phyloP scores from a whole-genome alignment of 2,888 invertebrate genomes.

The Tineola bisselliella region DNA sequence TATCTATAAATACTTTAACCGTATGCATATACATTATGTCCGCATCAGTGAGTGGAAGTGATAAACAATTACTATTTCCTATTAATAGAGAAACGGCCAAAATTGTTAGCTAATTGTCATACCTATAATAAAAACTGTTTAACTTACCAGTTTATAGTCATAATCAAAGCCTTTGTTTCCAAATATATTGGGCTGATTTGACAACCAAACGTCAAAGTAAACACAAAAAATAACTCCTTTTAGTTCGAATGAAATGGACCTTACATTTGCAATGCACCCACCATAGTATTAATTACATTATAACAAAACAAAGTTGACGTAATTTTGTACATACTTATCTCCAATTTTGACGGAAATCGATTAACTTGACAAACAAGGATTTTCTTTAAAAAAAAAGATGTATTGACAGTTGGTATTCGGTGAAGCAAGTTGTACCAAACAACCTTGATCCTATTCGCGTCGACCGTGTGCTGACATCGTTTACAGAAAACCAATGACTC shows the following conservation, averaged over 20 bases:
- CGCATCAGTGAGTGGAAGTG: conserved; percentile 10
- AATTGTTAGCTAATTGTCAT: no score
- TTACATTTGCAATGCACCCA: no score
- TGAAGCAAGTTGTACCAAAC: conserved; percentile 33
- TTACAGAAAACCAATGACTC: conserved; percentile 44
- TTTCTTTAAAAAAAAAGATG: conserved; percentile 5
- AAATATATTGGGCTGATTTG: no score
- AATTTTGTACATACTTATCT: background rate
- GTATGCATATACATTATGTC: conserved; percentile 10
- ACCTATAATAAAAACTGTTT: no score
- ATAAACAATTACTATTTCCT: conserved; percentile 6
- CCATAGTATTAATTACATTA: background rate
- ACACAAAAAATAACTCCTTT: no score
- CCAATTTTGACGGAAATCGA: conserved; percentile 1
- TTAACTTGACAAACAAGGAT: conserved; percentile 9
- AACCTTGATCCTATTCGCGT: conserved; percentile 63
- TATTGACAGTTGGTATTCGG: conserved; percentile 5
- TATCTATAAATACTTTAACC: background rate
- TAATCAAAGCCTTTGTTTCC: no score
- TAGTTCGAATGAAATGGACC: no score
- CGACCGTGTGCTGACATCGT: conserved; percentile 49
- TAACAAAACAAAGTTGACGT: background rate
- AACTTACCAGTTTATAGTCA: no score
- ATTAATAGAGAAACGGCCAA: background rate
- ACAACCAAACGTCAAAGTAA: no score